Evolutionary conservation across 2,113 vertebrate species (phyloP).

Genomic region (Neolamprologus tretocephalus): DNA sequence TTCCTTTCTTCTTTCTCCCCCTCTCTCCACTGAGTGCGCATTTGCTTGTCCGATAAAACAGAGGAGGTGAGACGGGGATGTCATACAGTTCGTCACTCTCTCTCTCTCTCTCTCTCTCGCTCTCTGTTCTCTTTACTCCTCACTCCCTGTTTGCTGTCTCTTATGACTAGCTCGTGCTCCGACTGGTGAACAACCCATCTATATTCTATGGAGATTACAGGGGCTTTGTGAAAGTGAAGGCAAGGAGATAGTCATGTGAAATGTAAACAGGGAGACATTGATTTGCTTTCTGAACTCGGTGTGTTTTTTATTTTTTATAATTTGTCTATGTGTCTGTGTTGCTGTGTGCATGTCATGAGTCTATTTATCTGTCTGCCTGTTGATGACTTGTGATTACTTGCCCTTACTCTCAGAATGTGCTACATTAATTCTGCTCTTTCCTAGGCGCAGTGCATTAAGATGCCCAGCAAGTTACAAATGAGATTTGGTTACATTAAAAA

Average conservation of each 20-base stretch:
- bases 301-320: not conserved
- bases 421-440: not conserved
- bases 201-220: conserved; percentile 36
- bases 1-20: not conserved
- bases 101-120: not conserved
- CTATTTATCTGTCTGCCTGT: not conserved
- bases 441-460: not conserved
- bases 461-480: not conserved
- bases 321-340: not conserved
- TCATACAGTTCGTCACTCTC: not conserved
- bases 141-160: conserved; percentile 39
- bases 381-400: not conserved
- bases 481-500: conserved; percentile 39
- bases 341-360: not conserved
- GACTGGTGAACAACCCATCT: conserved; percentile 45
- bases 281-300: conserved; percentile 25
- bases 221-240: conserved; percentile 48
- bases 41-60: conserved; percentile 14
- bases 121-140: conserved; percentile 6
- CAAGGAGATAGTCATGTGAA: conserved; percentile 24
- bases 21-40: not conserved
- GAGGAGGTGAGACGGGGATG: conserved; percentile 23
- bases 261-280: conserved; percentile 47
- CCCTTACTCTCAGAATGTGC: not conserved
- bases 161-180: conserved; percentile 31